A percentile compares a stretch with the other conserved stretches of the same genome.
phyloP scores from a whole-genome alignment of 2,888 invertebrate genomes.

The Therioaphis trifolii region DNA sequence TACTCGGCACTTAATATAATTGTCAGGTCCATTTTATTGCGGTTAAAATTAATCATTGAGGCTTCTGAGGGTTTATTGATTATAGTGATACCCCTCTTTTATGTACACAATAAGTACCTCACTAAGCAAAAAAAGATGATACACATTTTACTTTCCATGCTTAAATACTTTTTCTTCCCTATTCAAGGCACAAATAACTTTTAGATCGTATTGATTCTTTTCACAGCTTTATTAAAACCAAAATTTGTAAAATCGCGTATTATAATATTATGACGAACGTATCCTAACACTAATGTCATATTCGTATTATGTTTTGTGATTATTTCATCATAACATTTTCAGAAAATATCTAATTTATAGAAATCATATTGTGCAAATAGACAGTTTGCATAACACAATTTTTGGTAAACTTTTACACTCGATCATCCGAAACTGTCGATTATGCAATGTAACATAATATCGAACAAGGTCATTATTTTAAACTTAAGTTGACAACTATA shows the following conservation, averaged over 20 bases:
- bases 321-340: too few species aligned
- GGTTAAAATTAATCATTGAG: constrained; percentile 26
- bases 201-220: background rate
- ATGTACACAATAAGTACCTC: constrained; percentile 11
- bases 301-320: too few species aligned
- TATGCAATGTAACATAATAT: too few species aligned
- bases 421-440: too few species aligned
- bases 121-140: background rate
- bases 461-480: too few species aligned
- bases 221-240: background rate
- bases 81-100: constrained; percentile 17
- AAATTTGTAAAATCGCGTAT: background rate
- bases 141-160: constrained; percentile 7
- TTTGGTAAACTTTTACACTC: too few species aligned
- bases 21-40: background rate
- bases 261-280: background rate
- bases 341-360: too few species aligned
- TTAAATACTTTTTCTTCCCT: background rate
- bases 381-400: too few species aligned
- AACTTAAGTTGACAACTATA: too few species aligned
- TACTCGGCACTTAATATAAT: constrained; percentile 12
- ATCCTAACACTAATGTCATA: too few species aligned
- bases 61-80: background rate
- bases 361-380: too few species aligned
- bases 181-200: background rate